Percentiles rank a stretch among this genome's conserved stretches.
Evolutionary conservation across 1,140 invertebrate species (phyloP).

Genomic region (Parasteatoda tepidariorum): DNA sequence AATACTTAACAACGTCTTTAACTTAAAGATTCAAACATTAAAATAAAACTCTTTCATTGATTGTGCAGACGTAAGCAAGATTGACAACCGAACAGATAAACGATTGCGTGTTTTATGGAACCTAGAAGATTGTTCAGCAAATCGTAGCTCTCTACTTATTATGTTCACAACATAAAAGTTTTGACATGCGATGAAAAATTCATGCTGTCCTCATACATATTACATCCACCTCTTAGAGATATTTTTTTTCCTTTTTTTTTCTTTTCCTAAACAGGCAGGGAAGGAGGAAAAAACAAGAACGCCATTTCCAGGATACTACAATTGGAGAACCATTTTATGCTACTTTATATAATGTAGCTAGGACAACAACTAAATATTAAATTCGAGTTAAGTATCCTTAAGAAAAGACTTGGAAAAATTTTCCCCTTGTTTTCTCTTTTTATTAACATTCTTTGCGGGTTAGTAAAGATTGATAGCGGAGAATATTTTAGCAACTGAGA

Average conservation of each 20-base stretch:
- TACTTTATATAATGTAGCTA: slow-evolving; percentile 1
- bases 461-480: neutral
- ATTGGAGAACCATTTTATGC: neutral
- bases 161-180: slow-evolving; percentile 14
- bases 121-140: slow-evolving; percentile 30
- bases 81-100: too few relatives aligned
- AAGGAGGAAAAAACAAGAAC: neutral
- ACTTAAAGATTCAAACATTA: too few relatives aligned
- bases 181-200: slow-evolving; percentile 51
- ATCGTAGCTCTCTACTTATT: slow-evolving; percentile 40
- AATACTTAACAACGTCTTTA: too few relatives aligned
- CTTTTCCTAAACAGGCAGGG: neutral
- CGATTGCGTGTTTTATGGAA: slow-evolving; percentile 12
- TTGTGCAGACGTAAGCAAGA: too few relatives aligned
- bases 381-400: neutral
- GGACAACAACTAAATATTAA: slow-evolving; percentile 19
- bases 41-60: too few relatives aligned
- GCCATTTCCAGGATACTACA: neutral
- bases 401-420: neutral
- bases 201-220: slow-evolving; percentile 52
- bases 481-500: neutral
- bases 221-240: slow-evolving; percentile 34
- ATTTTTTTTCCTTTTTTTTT: neutral
- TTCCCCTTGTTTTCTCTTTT: neutral
- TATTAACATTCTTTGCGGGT: neutral